phyloP scores from a whole-genome alignment of 2,888 invertebrate species.

The Leucoma salicis region DNA sequence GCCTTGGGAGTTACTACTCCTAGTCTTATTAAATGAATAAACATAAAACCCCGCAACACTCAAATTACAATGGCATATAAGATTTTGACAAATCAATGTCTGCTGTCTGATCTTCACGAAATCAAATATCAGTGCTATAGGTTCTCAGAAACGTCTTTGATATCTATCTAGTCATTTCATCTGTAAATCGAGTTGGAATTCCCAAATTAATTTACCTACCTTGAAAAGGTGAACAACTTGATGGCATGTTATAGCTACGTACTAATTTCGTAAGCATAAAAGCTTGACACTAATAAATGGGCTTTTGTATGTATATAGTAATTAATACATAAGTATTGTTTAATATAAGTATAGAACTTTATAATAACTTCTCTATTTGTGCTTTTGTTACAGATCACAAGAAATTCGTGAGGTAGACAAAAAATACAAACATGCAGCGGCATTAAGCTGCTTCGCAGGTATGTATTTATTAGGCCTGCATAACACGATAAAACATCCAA shows the following conservation, averaged over 20 bases:
- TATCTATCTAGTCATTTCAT: slow-evolving; percentile 46
- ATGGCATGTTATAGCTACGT: slow-evolving; percentile 14
- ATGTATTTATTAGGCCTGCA: slow-evolving; percentile 6
- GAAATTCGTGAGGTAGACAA: slow-evolving; percentile 27
- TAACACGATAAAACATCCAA: too few relatives aligned
- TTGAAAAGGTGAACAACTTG: slow-evolving; percentile 46
- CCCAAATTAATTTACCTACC: slow-evolving; percentile 46
- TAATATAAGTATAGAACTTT: too few relatives aligned
- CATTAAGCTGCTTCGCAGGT: slow-evolving; percentile 75
- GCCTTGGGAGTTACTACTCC: too few relatives aligned
- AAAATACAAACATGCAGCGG: slow-evolving; percentile 68
- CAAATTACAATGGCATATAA: slow-evolving; percentile 32
- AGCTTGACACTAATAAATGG: not conserved
- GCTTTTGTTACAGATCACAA: slow-evolving; percentile 55
- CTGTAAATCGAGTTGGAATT: slow-evolving; percentile 49
- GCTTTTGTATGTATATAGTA: not conserved
- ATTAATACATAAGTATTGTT: not conserved
- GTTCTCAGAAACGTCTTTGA: slow-evolving; percentile 45
- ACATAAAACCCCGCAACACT: slow-evolving; percentile 17
- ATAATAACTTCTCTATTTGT: slow-evolving; percentile 11
- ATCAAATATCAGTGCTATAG: slow-evolving; percentile 46
- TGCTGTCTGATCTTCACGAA: slow-evolving; percentile 36
- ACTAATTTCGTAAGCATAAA: not conserved
- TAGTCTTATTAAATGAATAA: slow-evolving; percentile 5
- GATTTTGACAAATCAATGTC: slow-evolving; percentile 42